Evolutionary conservation across 2,888 invertebrate species (phyloP).

Genomic region (Ischnura elegans): DNA sequence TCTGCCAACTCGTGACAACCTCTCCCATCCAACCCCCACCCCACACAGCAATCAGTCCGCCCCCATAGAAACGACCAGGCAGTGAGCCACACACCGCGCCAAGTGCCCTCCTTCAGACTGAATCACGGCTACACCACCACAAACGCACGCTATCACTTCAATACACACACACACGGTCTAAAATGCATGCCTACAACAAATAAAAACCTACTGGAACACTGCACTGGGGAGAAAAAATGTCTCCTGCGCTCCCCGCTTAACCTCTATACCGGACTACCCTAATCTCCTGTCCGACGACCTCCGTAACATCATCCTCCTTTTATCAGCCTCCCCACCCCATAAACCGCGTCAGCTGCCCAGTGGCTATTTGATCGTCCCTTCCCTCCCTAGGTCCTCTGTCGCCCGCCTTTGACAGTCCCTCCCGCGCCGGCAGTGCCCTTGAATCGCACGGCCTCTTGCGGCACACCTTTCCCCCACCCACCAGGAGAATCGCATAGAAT

Average conservation of each 20-base stretch:
- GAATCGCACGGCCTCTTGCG: slow-evolving; percentile 20
- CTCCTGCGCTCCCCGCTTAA: background rate
- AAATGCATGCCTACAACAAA: background rate
- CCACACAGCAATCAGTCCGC: background rate
- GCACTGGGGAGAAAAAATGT: background rate
- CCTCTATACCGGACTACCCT: background rate
- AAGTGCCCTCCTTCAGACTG: slow-evolving; percentile 45
- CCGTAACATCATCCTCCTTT: background rate
- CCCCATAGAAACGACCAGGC: slow-evolving; percentile 3
- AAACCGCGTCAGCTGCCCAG: background rate
- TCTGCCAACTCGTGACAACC: slow-evolving; percentile 43
- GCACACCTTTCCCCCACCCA: slow-evolving; percentile 62
- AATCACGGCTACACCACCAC: slow-evolving; percentile 33
- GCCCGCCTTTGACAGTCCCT: background rate
- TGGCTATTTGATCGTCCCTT: background rate
- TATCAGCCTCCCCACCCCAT: background rate
- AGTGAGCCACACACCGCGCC: slow-evolving; percentile 24
- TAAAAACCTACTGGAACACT: background rate
- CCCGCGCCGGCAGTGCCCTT: slow-evolving; percentile 1
- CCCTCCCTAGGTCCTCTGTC: background rate
- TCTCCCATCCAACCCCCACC: background rate
- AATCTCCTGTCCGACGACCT: background rate
- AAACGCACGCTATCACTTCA: background rate
- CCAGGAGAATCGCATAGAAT: slow-evolving; percentile 18
- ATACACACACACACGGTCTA: background rate